These are phyloP conservation scores for Syngnathus scovelli DNA, from an alignment of 2,113 vertebrate genomes.

Conservation along the genomic window DNA sequence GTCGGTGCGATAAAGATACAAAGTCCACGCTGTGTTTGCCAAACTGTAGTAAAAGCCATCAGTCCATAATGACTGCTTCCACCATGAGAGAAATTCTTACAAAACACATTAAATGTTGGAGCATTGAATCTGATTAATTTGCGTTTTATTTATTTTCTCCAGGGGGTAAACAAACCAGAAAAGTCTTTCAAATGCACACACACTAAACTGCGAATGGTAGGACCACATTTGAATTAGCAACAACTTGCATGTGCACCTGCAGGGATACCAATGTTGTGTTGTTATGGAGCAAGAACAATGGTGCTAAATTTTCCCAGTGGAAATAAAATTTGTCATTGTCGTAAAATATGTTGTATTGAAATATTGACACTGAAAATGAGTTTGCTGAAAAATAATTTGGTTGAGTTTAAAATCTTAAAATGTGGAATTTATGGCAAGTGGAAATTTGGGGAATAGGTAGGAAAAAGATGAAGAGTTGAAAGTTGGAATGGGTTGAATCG, in stretches of 20 bases:
- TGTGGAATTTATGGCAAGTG: too few relatives aligned
- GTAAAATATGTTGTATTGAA: background rate
- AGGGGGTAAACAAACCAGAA: background rate
- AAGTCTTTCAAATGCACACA: background rate
- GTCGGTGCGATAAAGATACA: background rate
- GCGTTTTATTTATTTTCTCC: background rate
- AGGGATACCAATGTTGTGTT: background rate
- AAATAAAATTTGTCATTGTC: background rate
- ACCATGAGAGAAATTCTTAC: background rate
- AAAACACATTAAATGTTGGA: background rate
- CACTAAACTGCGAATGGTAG: background rate
- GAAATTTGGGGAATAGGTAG: too few relatives aligned
- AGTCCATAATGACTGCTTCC: background rate
- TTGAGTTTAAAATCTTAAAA: too few relatives aligned
- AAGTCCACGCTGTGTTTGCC: background rate
- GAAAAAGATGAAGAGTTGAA: too few relatives aligned
- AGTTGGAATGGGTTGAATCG: too few relatives aligned
- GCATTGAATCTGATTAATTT: background rate
- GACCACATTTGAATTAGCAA: background rate
- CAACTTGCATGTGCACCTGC: background rate
- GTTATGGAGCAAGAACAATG: too few relatives aligned
- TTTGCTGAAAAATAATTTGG: background rate
- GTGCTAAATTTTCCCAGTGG: background rate
- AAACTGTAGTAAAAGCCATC: conserved; percentile 1
- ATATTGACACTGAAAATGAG: background rate